Evolutionary conservation across 2,888 invertebrate species (phyloP).

Genomic region (Synanthedon formicaeformis): DNA sequence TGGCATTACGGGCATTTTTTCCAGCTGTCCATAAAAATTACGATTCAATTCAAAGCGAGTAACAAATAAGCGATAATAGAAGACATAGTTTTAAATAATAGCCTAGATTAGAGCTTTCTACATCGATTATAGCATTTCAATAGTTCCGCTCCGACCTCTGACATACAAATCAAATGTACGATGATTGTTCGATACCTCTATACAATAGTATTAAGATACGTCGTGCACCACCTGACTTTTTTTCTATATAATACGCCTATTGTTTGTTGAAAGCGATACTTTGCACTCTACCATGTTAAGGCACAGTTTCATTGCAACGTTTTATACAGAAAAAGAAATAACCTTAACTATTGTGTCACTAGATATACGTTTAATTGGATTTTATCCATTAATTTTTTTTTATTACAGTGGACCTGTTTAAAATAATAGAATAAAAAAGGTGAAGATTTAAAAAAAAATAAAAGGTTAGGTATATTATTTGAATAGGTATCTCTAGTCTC

Average conservation of each 20-base stretch:
- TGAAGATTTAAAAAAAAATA: no score
- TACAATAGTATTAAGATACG: constrained; percentile 42
- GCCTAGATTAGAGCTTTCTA: constrained; percentile 47
- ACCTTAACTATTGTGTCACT: no score
- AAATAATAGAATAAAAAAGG: no score
- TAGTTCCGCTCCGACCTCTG: constrained; percentile 27
- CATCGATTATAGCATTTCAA: constrained; percentile 20
- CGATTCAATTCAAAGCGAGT: constrained; percentile 21
- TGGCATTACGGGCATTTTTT: constrained; percentile 2
- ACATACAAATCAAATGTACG: constrained; percentile 30
- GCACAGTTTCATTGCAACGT: constrained; percentile 17
- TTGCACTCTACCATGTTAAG: constrained; percentile 28
- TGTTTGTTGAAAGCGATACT: constrained; percentile 55
- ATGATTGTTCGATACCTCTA: constrained; percentile 43
- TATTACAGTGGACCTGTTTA: no score
- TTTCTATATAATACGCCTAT: constrained; percentile 51
- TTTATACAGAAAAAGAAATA: background rate
- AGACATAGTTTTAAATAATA: constrained; percentile 42
- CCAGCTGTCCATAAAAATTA: constrained; percentile 20
- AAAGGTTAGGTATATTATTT: no score
- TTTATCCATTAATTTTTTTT: no score
- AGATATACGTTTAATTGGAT: no score
- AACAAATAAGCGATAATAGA: constrained; percentile 24
- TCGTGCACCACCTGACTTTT: constrained; percentile 39
- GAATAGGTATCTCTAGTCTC: no score